These are phyloP conservation scores for Ammodytes dubius DNA, from an alignment of 2,113 vertebrate species.

Conservation along the genomic window DNA sequence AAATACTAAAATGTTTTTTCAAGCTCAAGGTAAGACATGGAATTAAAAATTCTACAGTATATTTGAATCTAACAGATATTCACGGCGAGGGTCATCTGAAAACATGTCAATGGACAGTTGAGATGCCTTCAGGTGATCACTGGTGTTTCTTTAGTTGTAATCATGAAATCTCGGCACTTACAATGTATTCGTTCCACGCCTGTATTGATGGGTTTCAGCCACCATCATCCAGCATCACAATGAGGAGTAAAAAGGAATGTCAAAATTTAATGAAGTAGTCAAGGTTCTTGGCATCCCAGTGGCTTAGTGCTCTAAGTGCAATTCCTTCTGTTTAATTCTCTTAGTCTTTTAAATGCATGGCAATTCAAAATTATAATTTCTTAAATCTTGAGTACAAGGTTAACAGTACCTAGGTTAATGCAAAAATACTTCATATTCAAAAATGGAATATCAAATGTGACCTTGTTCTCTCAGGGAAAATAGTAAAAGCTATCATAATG, in stretches of 20 bases:
- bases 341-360: not conserved
- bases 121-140: not conserved
- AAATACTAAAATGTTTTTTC: not conserved
- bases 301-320: not conserved
- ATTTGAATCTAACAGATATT: not conserved
- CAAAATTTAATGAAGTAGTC: not conserved
- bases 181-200: not conserved
- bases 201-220: not conserved
- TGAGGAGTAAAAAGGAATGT: not conserved
- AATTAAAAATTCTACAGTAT: not conserved
- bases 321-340: not conserved
- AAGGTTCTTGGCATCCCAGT: conserved; percentile 6
- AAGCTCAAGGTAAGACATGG: not conserved
- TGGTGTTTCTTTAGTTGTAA: not conserved
- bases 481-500: conserved; percentile 4
- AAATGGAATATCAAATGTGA: conserved; percentile 6
- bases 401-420: not conserved
- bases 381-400: not conserved
- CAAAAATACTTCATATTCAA: not conserved
- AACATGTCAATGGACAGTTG: not conserved
- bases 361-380: not conserved
- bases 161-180: not conserved
- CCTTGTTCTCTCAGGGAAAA: conserved; percentile 6
- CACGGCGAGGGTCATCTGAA: not conserved
- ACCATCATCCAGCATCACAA: not conserved